Percentiles rank a stretch among this genome's conserved stretches.
phyloP scores from a whole-genome alignment of 2,113 vertebrate genomes.

The Chamaetylas fuelleborni region DNA sequence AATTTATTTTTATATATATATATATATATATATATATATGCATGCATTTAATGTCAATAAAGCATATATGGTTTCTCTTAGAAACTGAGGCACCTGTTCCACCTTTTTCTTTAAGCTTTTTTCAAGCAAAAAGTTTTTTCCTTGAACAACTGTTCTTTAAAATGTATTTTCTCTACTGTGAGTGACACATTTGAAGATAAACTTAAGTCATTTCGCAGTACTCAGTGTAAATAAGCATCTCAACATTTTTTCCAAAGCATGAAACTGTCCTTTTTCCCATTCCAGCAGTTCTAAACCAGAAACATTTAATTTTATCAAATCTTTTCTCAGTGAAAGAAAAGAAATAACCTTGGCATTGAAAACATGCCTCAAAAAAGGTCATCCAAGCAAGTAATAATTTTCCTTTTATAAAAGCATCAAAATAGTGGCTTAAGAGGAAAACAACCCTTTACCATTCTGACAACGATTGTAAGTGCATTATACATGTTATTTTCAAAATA shows the following conservation, averaged over 20 bases:
- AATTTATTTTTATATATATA: not conserved
- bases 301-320: conserved; percentile 1
- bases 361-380: not conserved
- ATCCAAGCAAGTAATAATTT: not conserved
- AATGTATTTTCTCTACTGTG: not conserved
- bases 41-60: not conserved
- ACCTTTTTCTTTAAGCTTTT: not conserved
- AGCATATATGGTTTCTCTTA: not conserved
- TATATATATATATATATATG: not conserved
- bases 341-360: conserved; percentile 2
- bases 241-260: not conserved
- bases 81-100: not conserved
- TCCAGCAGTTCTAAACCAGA: not conserved
- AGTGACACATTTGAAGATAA: conserved; percentile 15
- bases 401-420: not conserved
- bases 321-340: not conserved
- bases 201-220: not conserved
- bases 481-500: not conserved
- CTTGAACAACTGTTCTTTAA: not conserved
- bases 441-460: not conserved
- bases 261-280: not conserved
- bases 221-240: not conserved
- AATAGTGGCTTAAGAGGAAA: not conserved
- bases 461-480: not conserved
- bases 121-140: not conserved